Percentiles rank a stretch among this genome's conserved stretches.
Conservation (phyloP, 2,797 vertebrate species). For the Neoniphon sammara region DNA sequence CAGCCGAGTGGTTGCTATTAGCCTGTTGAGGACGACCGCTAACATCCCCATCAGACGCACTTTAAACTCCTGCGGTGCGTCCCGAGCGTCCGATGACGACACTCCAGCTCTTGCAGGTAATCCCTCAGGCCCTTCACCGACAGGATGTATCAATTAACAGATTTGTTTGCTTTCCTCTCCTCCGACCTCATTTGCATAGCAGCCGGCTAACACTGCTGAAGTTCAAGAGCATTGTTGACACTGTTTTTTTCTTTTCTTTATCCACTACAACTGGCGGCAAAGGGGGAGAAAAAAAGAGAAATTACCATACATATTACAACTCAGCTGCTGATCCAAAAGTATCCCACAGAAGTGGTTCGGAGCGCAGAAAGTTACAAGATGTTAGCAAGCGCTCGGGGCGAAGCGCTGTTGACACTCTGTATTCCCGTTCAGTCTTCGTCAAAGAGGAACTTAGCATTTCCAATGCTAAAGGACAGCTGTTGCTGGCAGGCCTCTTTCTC, state of each 20-base stretch:
- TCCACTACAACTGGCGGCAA: slow-evolving; percentile 26
- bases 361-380: slow-evolving; percentile 75
- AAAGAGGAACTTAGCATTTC: slow-evolving; percentile 75
- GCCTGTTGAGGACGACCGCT: slow-evolving; percentile 61
- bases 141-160: slow-evolving; percentile 78
- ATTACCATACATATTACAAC: slow-evolving; percentile 50
- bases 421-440: slow-evolving; percentile 77
- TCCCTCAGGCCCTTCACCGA: slow-evolving; percentile 65
- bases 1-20: slow-evolving; percentile 74
- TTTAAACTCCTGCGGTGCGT: slow-evolving; percentile 69
- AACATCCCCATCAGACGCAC: slow-evolving; percentile 70
- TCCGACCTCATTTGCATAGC: slow-evolving; percentile 73
- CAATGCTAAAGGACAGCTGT: slow-evolving; percentile 83
- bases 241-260: slow-evolving; percentile 21
- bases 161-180: slow-evolving; percentile 80
- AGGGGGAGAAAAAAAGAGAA: slow-evolving; percentile 5
- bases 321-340: slow-evolving; percentile 48
- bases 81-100: slow-evolving; percentile 45
- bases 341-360: slow-evolving; percentile 57
- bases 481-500: slow-evolving; percentile 78
- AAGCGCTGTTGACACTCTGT: slow-evolving; percentile 70
- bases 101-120: slow-evolving; percentile 66
- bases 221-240: slow-evolving; percentile 73
- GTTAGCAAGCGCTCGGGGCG: slow-evolving; percentile 64
- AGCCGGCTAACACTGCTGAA: slow-evolving; percentile 42